A percentile compares a stretch with the other conserved stretches of the same genome.
phyloP scores from a whole-genome alignment of 2,797 vertebrate species.

The Sebastes vulpes region DNA sequence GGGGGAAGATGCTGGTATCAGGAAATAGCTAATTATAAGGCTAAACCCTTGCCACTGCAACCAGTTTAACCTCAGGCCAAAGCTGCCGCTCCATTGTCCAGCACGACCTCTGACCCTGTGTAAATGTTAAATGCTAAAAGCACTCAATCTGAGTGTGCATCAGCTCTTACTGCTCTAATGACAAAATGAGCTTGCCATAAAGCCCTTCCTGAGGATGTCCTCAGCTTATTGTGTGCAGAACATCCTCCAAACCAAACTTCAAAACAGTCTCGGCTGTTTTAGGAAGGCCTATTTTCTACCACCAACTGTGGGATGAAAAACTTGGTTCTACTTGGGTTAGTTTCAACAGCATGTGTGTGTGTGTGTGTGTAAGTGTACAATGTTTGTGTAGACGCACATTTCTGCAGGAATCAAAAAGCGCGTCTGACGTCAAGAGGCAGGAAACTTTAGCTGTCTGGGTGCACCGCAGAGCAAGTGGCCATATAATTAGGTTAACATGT shows the following conservation, averaged over 20 bases:
- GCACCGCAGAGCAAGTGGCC: conserved; percentile 80
- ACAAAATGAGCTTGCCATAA: conserved; percentile 32
- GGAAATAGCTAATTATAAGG: not conserved
- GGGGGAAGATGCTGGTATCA: not conserved
- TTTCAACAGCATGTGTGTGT: conserved; percentile 7
- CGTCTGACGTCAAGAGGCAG: conserved; percentile 85
- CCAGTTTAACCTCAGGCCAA: not conserved
- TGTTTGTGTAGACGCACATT: conserved; percentile 23
- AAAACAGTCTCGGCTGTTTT: conserved; percentile 53
- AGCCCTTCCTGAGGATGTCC: conserved; percentile 64
- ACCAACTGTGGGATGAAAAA: conserved; percentile 37
- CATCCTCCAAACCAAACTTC: conserved; percentile 29
- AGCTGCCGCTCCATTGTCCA: conserved; percentile 5
- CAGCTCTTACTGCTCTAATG: not conserved
- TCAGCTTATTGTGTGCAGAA: conserved; percentile 42
- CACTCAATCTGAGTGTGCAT: conserved; percentile 4
- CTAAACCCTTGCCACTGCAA: not conserved
- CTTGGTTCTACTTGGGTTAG: conserved; percentile 19
- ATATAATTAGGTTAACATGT: conserved; percentile 87
- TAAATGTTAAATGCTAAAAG: conserved; percentile 8
- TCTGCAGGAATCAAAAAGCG: conserved; percentile 67
- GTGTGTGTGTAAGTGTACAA: not conserved
- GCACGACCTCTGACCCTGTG: conserved; percentile 10
- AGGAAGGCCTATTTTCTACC: conserved; percentile 49
- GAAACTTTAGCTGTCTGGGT: conserved; percentile 82